phyloP scores from a whole-genome alignment of 1,140 invertebrate species.

The Drosophila mauritiana region DNA sequence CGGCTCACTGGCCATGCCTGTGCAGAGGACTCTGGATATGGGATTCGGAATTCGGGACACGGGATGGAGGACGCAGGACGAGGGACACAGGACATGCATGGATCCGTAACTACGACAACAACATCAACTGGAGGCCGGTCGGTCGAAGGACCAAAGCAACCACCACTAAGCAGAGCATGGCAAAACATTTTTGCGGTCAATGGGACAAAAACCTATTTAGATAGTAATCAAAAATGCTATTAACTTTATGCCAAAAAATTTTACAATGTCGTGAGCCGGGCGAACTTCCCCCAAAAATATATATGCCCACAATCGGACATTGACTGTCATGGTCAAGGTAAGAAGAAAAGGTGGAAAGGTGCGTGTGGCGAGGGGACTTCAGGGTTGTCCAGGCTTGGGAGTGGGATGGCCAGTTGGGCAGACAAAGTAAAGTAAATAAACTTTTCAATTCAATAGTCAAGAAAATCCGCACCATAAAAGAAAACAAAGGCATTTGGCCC shows the following conservation, averaged over 20 bases:
- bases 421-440: conserved; percentile 65
- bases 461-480: conserved; percentile 67
- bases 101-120: conserved; percentile 58
- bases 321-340: conserved; percentile 60
- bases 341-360: conserved; percentile 22
- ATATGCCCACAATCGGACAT: conserved; percentile 27
- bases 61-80: conserved; percentile 12
- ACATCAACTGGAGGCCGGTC: conserved; percentile 3
- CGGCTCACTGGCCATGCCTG: conserved; percentile 43
- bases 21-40: conserved; percentile 1
- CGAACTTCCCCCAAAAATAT: not conserved
- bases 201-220: conserved; percentile 75
- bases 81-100: conserved; percentile 41
- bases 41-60: conserved; percentile 18
- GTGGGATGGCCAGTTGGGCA: not conserved
- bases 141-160: conserved; percentile 3
- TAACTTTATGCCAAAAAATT: conserved; percentile 76
- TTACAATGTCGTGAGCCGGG: conserved; percentile 60
- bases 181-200: conserved; percentile 73
- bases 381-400: not conserved
- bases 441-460: conserved; percentile 76
- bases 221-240: conserved; percentile 76
- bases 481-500: conserved; percentile 55
- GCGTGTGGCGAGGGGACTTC: conserved; percentile 9
- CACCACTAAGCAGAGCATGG: conserved; percentile 38